Base-by-base conservation (phyloP, 2,888 invertebrate species). In the Drosophila buzzatii region DNA sequence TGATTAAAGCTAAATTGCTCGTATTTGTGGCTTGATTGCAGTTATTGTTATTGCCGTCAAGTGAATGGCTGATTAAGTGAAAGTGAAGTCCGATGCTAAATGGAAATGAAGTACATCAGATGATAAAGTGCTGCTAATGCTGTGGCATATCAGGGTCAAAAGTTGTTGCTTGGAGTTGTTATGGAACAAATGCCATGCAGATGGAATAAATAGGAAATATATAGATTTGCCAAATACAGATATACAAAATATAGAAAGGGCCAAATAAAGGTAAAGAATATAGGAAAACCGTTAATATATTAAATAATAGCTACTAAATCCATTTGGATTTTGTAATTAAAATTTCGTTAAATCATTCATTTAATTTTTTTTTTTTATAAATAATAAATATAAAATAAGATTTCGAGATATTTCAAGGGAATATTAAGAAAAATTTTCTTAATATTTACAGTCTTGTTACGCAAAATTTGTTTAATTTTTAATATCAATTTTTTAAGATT, bases 11-110 rank as follows among this genome's bases (percentile, higher is more conserved):
- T 65, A 84, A 86, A 81, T 78, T 60, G 23, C 58, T 65, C 45
- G 82, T 62, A 75, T 70, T 79, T 79, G 51, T 63, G 77, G 77
- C 61, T 52, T 85, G 73, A 81, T 81, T 81, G 70, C 81, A 81
- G 77, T 68, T 61, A 85, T 81, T 81, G 81, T 85, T 82, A 39
- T 14, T 23, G 45, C 12, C 14, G 41, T 44, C 12, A 51, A 58
- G 60, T 55, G 59, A 76, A 65, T 68, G 76, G 63, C 63, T 56
- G 18, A 35, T 37, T 12, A 52, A 69, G 65, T 58, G 81, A 81
- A 81, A 81, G 81, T 77, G 51, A 44, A 31, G 23, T 37, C 8
- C 12, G 14, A n/a, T 55, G 33, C 42, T 55, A 51, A 63, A 51
- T 56, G 31, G n/a, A 72, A 42, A 20, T 42, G 16, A 14, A 37